phyloP scores from a whole-genome alignment of 1,140 invertebrate species.

The Pollicipes pollicipes region DNA sequence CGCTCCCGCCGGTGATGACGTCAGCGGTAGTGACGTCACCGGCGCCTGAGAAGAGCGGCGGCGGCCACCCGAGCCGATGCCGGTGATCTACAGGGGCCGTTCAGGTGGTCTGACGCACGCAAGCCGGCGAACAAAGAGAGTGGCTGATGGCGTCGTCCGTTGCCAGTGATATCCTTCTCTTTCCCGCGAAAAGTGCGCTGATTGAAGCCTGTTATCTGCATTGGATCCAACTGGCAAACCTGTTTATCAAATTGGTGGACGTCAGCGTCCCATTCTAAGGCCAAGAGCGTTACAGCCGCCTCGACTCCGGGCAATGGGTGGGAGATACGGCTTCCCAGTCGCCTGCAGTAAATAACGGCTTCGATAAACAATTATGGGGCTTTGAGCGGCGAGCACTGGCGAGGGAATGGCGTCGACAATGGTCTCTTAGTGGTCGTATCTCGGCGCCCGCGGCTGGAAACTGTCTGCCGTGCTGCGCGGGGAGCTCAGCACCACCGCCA shows the following conservation, averaged over 20 bases:
- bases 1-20: neutral
- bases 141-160: too few species aligned
- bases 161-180: too few species aligned
- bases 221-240: neutral
- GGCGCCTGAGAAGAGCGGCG: too few species aligned
- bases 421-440: neutral
- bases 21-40: neutral
- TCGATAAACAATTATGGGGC: neutral
- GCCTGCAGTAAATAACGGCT: neutral
- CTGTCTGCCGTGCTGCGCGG: too few species aligned
- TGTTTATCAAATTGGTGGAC: neutral
- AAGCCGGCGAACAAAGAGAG: too few species aligned
- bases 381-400: neutral
- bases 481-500: too few species aligned
- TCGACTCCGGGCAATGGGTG: neutral
- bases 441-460: neutral
- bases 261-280: too few species aligned
- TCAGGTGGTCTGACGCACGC: too few species aligned
- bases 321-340: neutral
- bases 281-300: neutral
- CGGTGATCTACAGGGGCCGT: too few species aligned
- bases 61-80: too few species aligned
- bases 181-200: too few species aligned
- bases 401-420: neutral
- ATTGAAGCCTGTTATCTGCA: neutral